Evolutionary conservation across 2,113 vertebrate genomes (phyloP).

Genomic region (Phainopepla nitens): DNA sequence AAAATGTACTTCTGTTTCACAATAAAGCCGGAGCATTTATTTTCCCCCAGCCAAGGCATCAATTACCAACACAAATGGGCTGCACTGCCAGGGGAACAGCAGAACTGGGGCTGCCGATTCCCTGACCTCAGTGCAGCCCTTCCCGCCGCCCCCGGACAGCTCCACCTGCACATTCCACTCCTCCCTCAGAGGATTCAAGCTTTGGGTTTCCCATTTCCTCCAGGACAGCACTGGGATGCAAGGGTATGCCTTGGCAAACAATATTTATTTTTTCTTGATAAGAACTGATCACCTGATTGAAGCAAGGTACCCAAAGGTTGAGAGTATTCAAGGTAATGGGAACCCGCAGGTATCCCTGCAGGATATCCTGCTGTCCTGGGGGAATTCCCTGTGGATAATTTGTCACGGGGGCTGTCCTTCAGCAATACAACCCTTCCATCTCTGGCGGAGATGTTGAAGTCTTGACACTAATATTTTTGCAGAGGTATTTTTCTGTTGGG

Average conservation of each 20-base stretch:
- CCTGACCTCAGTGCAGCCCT: not conserved
- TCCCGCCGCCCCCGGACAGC: not conserved
- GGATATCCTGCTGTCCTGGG: not conserved
- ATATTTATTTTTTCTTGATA: not conserved
- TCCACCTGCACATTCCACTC: not conserved
- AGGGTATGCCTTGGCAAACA: not conserved
- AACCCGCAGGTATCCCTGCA: not conserved
- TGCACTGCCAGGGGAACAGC: not conserved
- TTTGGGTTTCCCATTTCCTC: not conserved
- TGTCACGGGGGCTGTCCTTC: not conserved
- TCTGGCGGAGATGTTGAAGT: not conserved
- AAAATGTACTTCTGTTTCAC: slow-evolving; percentile 44
- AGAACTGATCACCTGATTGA: not conserved
- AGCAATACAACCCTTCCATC: not conserved
- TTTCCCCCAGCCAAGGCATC: slow-evolving; percentile 19
- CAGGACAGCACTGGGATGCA: not conserved
- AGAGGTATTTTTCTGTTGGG: not conserved
- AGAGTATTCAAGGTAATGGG: not conserved
- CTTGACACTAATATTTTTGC: not conserved
- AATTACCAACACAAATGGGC: slow-evolving; percentile 15
- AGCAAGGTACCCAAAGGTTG: not conserved
- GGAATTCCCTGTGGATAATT: not conserved
- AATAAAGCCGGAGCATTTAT: slow-evolving; percentile 27
- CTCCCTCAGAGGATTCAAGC: not conserved
- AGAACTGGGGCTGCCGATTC: not conserved